Base-by-base conservation (phyloP, 2,113 vertebrate species). In the Scomber scombrus region DNA sequence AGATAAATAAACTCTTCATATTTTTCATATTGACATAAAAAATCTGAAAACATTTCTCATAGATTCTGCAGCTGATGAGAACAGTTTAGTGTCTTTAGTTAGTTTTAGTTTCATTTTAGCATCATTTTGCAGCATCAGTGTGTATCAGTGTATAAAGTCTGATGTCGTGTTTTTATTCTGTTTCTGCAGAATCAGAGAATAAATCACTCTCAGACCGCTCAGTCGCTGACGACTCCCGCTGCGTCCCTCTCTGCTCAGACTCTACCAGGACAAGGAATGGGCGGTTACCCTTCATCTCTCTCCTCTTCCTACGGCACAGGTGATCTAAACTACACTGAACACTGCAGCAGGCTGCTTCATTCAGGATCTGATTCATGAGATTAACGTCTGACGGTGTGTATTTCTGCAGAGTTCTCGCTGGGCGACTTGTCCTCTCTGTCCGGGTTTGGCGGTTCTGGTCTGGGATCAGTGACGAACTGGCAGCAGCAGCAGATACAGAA, bases 131-230 rank as follows among this genome's bases (percentile, higher is more conserved):
- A n/a, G 34, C 9, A 40, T 40, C 7, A 40, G 50, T 5, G 51
- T 54, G 51, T 54, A 3, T n/a, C 1, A 21, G 51, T 54, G 9
- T n/a, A 5, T 19, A 19, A 54, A 40, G 34, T 40, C 34, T 34
- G 5, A 34, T 34, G 31, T 1, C 7, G 31, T 40, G 10, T 29
- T 45, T 14, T 3, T 26, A 0, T 13, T 47, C 11, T 64, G 49
- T 57, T 47, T 92, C 90, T 91, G 85, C 93, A 99, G 98, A 99
- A 97, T 95, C 97, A 98, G 94, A 97, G 97, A 94, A 97, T 99
- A 95, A 98, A 97, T 94, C 97, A 97, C 96, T 98, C 98, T 64
- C 97, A 98, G 94, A 96, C 95, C 51, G 98, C 97, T 89, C 98
- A 99, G 94, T 97, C 97, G 71, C 95, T 99, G 95, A 96, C 96